Percentiles rank a stretch among this genome's conserved stretches.
These are phyloP conservation scores for Protobothrops mucrosquamatus DNA, from an alignment of 2,113 vertebrate genomes.

Conservation along the genomic window DNA sequence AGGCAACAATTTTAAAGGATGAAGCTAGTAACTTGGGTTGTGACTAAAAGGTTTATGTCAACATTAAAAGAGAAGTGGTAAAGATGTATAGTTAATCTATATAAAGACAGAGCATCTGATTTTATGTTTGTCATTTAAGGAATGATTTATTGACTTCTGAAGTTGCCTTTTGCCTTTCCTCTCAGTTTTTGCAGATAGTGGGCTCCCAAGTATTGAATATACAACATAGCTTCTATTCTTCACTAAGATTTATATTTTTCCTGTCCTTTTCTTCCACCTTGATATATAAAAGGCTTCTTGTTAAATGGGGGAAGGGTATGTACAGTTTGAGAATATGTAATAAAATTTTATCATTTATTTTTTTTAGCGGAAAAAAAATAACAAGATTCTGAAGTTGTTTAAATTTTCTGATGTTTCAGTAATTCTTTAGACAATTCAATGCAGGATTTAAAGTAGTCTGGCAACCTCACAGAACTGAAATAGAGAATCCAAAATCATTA, in stretches of 20 bases:
- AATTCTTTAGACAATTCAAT: background rate
- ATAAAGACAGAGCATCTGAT: conserved; percentile 46
- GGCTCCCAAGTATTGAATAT: conserved; percentile 16
- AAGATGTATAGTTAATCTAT: conserved; percentile 64
- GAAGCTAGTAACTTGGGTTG: conserved; percentile 61
- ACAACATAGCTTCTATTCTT: background rate
- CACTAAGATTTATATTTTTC: conserved; percentile 4
- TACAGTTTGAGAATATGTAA: background rate
- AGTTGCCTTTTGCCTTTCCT: conserved; percentile 31
- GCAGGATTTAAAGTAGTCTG: background rate
- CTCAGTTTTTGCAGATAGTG: conserved; percentile 33
- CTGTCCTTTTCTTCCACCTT: background rate
- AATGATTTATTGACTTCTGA: conserved; percentile 56
- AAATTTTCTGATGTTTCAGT: background rate
- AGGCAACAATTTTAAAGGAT: conserved; percentile 57
- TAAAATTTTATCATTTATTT: background rate
- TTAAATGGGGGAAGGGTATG: background rate
- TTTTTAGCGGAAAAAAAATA: conserved; percentile 1
- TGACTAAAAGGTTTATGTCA: conserved; percentile 63
- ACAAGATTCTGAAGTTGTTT: background rate
- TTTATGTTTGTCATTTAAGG: conserved; percentile 59
- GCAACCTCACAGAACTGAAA: background rate
- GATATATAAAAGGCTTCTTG: background rate
- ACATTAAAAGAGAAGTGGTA: conserved; percentile 49
- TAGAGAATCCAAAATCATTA: background rate